Evolutionary conservation across 2,113 vertebrate genomes (phyloP).

Genomic region (Panthera uncia): DNA sequence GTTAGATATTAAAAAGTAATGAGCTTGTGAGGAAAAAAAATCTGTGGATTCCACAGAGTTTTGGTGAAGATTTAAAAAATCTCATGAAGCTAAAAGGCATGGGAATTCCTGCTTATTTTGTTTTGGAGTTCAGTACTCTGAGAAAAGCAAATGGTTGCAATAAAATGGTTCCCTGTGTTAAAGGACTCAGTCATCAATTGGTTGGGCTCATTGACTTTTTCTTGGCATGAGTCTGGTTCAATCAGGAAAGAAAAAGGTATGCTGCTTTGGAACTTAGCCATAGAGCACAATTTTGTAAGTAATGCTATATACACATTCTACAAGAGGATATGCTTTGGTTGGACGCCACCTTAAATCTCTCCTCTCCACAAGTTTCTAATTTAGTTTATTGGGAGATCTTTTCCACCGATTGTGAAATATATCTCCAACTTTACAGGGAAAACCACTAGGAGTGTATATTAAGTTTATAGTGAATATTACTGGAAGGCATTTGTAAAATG

Average conservation of each 20-base stretch:
- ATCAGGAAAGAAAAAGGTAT: neutral
- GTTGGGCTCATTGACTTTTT: neutral
- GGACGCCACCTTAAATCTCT: neutral
- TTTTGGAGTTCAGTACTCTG: conserved; percentile 13
- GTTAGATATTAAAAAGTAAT: conserved; percentile 1
- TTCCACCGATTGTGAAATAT: neutral
- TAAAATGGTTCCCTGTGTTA: neutral
- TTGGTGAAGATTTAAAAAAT: neutral
- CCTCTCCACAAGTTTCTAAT: conserved; percentile 15
- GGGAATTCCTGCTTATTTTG: conserved; percentile 13
- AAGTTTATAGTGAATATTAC: neutral
- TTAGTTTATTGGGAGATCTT: neutral
- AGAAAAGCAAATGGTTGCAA: neutral
- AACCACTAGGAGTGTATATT: neutral
- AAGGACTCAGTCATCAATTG: neutral
- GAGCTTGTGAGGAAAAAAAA: neutral
- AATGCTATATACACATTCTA: neutral
- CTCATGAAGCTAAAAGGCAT: neutral
- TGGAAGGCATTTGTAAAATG: neutral
- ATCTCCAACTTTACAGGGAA: neutral
- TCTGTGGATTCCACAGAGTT: neutral
- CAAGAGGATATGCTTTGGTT: neutral
- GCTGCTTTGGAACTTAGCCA: neutral
- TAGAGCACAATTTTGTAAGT: neutral
- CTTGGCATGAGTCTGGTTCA: neutral